These are phyloP conservation scores for Melanotus villosus DNA, from an alignment of 2,888 invertebrate species.

Conservation along the genomic window DNA sequence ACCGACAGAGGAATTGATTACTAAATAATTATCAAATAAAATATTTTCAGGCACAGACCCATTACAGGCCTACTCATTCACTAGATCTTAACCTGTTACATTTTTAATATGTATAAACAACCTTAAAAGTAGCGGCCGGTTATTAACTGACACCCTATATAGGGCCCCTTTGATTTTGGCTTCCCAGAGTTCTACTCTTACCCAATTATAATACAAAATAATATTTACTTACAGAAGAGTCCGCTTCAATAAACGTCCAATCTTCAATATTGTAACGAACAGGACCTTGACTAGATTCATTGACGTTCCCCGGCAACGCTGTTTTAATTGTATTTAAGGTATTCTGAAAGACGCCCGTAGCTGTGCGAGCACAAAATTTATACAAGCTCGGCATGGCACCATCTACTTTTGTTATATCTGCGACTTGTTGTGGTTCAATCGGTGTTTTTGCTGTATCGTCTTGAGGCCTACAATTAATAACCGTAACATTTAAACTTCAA, in stretches of 20 bases:
- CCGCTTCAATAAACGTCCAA: slow-evolving; percentile 69
- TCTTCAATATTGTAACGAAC: slow-evolving; percentile 65
- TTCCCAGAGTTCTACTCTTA: too few species aligned
- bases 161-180: too few species aligned
- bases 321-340: slow-evolving; percentile 83
- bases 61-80: too few species aligned
- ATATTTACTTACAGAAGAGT: slow-evolving; percentile 64
- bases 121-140: too few species aligned
- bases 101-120: too few species aligned
- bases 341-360: slow-evolving; percentile 80
- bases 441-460: slow-evolving; percentile 52
- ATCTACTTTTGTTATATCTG: slow-evolving; percentile 61
- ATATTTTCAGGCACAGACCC: too few species aligned
- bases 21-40: too few species aligned
- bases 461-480: slow-evolving; percentile 44
- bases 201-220: neutral
- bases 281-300: slow-evolving; percentile 60
- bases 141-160: too few species aligned
- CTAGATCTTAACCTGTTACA: too few species aligned
- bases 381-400: slow-evolving; percentile 68
- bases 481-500: too few species aligned
- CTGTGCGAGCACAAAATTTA: slow-evolving; percentile 82
- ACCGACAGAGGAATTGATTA: too few species aligned
- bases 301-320: slow-evolving; percentile 73
- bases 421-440: slow-evolving; percentile 47